phyloP scores from a whole-genome alignment of 2,888 invertebrate genomes.

The Zaprionus bogoriensis region DNA sequence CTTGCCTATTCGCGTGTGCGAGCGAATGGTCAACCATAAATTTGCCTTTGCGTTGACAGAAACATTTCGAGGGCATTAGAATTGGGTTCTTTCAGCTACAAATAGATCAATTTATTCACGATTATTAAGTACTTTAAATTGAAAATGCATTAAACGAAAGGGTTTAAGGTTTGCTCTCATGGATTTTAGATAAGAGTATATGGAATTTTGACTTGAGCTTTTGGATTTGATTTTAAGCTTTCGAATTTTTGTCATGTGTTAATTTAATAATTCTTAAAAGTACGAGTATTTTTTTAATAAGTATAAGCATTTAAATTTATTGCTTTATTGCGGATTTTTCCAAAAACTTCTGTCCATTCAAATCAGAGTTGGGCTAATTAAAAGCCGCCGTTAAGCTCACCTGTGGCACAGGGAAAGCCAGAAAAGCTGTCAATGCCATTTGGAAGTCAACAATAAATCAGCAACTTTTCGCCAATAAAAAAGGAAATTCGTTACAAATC shows the following conservation, averaged over 20 bases:
- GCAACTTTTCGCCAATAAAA: slow-evolving; percentile 38
- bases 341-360: not conserved
- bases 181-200: no score
- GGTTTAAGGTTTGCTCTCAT: no score
- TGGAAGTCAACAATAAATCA: slow-evolving; percentile 37
- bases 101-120: no score
- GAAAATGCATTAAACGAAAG: no score
- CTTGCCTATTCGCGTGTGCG: not conserved
- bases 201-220: no score
- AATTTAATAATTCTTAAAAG: no score
- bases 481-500: slow-evolving; percentile 19
- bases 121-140: no score
- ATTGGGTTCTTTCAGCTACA: not conserved
- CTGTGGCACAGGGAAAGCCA: slow-evolving; percentile 8
- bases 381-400: slow-evolving; percentile 9
- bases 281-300: no score
- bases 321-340: slow-evolving; percentile 7
- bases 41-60: not conserved
- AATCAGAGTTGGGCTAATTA: not conserved
- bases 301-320: no score
- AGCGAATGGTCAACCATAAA: not conserved
- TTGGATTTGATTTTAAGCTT: no score
- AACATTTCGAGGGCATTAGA: not conserved
- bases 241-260: no score
- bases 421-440: not conserved